A percentile compares a stretch with the other conserved stretches of the same genome.
These are phyloP conservation scores for Pampusana beccarii DNA, from an alignment of 2,113 vertebrate genomes.

Conservation along the genomic window DNA sequence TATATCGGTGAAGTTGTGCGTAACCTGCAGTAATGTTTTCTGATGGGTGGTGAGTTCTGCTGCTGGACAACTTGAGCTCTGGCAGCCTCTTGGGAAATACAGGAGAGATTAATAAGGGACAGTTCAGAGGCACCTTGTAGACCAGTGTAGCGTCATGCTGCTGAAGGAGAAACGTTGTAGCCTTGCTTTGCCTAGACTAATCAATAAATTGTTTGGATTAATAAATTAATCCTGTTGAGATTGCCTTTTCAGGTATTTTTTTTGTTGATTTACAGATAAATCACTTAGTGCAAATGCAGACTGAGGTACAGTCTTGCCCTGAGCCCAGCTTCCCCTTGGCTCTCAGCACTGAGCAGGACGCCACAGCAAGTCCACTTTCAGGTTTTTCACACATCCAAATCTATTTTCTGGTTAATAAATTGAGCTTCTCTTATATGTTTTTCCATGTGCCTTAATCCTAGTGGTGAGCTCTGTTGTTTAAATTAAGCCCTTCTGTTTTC, in stretches of 20 bases:
- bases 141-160: no score
- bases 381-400: not conserved
- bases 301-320: not conserved
- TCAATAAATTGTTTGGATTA: not conserved
- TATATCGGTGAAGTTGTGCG: rapidly evolving
- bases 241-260: not conserved
- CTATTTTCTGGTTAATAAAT: not conserved
- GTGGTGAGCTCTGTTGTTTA: not conserved
- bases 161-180: not conserved
- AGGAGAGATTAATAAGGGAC: not conserved
- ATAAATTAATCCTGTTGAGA: not conserved
- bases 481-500: not conserved
- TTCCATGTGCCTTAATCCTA: not conserved
- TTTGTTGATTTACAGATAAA: not conserved
- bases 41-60: not conserved
- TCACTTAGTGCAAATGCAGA: not conserved
- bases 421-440: not conserved
- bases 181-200: not conserved
- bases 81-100: not conserved
- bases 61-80: not conserved
- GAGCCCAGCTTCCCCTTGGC: not conserved
- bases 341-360: not conserved
- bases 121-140: not conserved
- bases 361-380: not conserved
- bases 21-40: rapidly evolving